A percentile compares a stretch with the other conserved stretches of the same genome.
Evolutionary conservation across 1,140 invertebrate species (phyloP).

Genomic region (Coenobita brevimanus): DNA sequence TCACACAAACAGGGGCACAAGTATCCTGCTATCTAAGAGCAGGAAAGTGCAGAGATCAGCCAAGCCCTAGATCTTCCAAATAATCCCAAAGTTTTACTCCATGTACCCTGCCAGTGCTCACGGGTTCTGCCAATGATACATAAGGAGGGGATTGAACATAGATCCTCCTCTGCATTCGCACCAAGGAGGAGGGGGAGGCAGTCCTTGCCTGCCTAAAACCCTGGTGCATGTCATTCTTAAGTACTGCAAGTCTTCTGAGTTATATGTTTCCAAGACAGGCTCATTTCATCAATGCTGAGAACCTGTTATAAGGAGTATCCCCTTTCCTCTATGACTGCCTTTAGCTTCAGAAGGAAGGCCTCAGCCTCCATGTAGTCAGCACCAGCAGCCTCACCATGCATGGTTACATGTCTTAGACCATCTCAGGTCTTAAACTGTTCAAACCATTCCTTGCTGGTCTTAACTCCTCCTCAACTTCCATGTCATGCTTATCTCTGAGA

Average conservation of each 20-base stretch:
- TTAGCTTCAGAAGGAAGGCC: background rate
- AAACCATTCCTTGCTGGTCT: background rate
- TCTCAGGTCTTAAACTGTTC: background rate
- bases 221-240: background rate
- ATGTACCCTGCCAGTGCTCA: background rate
- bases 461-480: too few species aligned
- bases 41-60: too few species aligned
- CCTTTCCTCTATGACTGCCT: background rate
- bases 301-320: background rate
- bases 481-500: too few species aligned
- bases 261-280: background rate
- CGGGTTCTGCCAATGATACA: background rate
- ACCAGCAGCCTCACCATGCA: background rate
- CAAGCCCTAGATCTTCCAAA: background rate
- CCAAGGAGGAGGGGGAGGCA: background rate
- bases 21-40: too few species aligned
- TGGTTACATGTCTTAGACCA: background rate
- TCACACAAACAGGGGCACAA: too few species aligned
- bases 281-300: slow-evolving; percentile 2
- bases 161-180: background rate
- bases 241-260: background rate
- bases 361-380: background rate
- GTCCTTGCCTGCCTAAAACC: background rate
- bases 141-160: background rate
- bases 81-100: background rate